Evolutionary conservation across 2,888 invertebrate species (phyloP).

Genomic region (Cephus sareptanus): DNA sequence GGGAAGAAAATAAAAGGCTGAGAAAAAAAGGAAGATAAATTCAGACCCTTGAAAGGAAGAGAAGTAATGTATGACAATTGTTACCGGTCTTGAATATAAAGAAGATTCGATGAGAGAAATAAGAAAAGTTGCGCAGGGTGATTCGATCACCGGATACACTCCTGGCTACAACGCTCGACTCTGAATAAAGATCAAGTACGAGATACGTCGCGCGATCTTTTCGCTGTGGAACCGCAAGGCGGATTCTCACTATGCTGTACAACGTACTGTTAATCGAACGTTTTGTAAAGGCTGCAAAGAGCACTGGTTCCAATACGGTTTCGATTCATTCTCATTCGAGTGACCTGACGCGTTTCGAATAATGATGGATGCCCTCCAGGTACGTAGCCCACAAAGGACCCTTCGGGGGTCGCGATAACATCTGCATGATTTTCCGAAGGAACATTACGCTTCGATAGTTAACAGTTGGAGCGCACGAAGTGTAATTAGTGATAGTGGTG

Average conservation of each 20-base stretch:
- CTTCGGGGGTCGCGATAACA: neutral
- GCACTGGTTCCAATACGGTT: neutral
- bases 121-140: neutral
- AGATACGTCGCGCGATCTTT: conserved; percentile 15
- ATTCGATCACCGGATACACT: neutral
- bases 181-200: conserved; percentile 18
- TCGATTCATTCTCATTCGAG: neutral
- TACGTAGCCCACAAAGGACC: neutral
- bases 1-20: neutral
- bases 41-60: neutral
- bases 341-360: neutral
- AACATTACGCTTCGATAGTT: neutral
- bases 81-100: neutral
- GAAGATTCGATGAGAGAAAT: neutral
- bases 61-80: neutral
- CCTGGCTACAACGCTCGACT: conserved; percentile 4
- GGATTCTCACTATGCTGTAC: neutral
- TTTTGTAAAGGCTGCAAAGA: neutral
- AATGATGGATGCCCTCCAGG: neutral
- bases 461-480: neutral
- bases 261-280: neutral
- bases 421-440: neutral
- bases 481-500: neutral
- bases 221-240: conserved; percentile 1
- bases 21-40: neutral